Percentiles rank a stretch among this genome's conserved stretches.
Evolutionary conservation across 2,888 invertebrate genomes (phyloP).

Genomic region (Formica aserva): DNA sequence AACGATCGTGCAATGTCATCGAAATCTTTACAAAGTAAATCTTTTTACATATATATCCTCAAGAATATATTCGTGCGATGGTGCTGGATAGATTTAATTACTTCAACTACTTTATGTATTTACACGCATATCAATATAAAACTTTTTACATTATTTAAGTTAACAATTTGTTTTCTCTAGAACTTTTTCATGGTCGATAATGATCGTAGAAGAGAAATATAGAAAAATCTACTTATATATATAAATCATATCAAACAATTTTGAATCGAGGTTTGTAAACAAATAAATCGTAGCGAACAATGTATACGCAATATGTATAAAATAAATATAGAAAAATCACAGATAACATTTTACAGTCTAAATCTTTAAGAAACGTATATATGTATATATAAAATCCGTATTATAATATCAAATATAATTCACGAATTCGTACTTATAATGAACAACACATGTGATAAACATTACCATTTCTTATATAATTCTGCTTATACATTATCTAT

Average conservation of each 20-base stretch:
- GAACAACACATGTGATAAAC: slow-evolving; percentile 7
- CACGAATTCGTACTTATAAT: slow-evolving; percentile 28
- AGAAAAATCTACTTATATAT: slow-evolving; percentile 19
- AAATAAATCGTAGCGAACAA: slow-evolving; percentile 22
- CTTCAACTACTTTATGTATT: slow-evolving; percentile 16
- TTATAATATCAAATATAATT: slow-evolving; percentile 30
- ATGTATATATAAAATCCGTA: slow-evolving; percentile 37
- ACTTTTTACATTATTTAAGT: slow-evolving; percentile 36
- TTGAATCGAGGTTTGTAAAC: slow-evolving; percentile 4
- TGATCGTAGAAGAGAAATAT: slow-evolving; percentile 14
- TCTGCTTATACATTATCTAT: not conserved
- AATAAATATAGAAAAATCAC: slow-evolving; percentile 34
- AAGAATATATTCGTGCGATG: slow-evolving; percentile 25
- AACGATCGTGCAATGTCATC: not conserved
- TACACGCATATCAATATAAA: slow-evolving; percentile 39
- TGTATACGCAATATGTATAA: slow-evolving; percentile 22
- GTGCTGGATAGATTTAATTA: slow-evolving; percentile 21
- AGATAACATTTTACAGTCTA: slow-evolving; percentile 23
- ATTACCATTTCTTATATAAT: slow-evolving; percentile 19
- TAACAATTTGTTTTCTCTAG: slow-evolving; percentile 15
- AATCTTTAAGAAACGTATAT: not conserved
- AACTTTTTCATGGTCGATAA: slow-evolving; percentile 36
- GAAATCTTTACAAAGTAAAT: slow-evolving; percentile 9
- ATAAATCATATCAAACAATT: slow-evolving; percentile 16
- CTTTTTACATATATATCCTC: not conserved